Evolutionary conservation across 2,888 invertebrate genomes (phyloP).

Genomic region (Allolobophora icterica): DNA sequence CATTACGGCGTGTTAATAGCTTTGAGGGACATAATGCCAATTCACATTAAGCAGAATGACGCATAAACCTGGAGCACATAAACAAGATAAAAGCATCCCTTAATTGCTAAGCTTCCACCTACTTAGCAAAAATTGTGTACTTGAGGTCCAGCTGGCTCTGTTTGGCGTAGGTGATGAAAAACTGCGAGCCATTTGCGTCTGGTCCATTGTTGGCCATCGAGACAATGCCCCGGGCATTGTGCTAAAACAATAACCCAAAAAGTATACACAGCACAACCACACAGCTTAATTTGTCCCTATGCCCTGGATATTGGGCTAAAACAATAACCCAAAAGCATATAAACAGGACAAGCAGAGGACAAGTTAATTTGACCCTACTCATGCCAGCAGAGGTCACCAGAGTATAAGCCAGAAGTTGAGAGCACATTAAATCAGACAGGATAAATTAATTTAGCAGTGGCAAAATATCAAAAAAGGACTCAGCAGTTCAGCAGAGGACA

Average conservation of each 20-base stretch:
- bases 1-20: too few relatives aligned
- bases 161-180: constrained; percentile 91
- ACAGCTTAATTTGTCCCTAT: constrained; percentile 62
- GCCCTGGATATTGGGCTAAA: constrained; percentile 83
- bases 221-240: constrained; percentile 83
- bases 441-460: too few relatives aligned
- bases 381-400: background rate
- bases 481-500: too few relatives aligned
- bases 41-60: background rate
- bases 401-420: background rate
- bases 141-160: constrained; percentile 95
- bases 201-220: constrained; percentile 99
- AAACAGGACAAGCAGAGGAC: constrained; percentile 19
- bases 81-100: background rate
- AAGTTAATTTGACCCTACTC: background rate
- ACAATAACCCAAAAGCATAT: constrained; percentile 8
- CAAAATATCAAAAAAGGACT: too few relatives aligned
- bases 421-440: too few relatives aligned
- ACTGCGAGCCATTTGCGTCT: constrained; percentile 96
- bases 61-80: background rate
- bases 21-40: background rate
- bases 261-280: background rate
- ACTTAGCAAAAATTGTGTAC: constrained; percentile 96
- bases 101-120: constrained; percentile 50
- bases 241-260: constrained; percentile 68